Evolutionary conservation across 1,140 invertebrate species (phyloP).

Genomic region (Nomia melanderi): DNA sequence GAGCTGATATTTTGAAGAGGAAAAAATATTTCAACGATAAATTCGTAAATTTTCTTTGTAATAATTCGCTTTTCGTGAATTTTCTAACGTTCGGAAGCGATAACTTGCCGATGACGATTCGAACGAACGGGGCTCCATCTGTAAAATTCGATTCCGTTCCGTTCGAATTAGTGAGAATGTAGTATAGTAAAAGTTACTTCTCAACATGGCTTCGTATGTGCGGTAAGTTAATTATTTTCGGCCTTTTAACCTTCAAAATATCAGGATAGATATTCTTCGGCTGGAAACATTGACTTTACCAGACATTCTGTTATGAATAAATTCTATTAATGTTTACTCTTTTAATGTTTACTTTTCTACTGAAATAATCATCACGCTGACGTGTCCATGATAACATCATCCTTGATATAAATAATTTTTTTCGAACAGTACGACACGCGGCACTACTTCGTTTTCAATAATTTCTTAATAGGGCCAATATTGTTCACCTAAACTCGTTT

Average conservation of each 20-base stretch:
- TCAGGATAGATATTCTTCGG: constrained; percentile 17
- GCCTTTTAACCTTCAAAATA: constrained; percentile 53
- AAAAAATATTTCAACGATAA: background rate
- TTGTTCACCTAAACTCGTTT: background rate
- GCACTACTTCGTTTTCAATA: background rate
- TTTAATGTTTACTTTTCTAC: background rate
- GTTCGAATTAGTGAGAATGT: constrained; percentile 24
- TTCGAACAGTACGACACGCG: constrained; percentile 34
- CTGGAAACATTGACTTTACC: background rate
- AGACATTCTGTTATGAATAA: background rate
- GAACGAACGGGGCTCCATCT: constrained; percentile 38
- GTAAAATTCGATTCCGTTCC: constrained; percentile 47
- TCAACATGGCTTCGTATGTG: constrained; percentile 69
- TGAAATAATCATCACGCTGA: constrained; percentile 52
- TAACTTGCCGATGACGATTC: background rate
- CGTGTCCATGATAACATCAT: constrained; percentile 58
- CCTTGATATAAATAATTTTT: constrained; percentile 48
- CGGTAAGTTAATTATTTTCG: constrained; percentile 65
- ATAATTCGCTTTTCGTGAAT: background rate
- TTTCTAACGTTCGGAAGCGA: background rate
- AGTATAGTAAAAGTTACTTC: constrained; percentile 33
- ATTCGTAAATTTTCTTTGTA: background rate
- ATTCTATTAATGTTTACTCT: background rate
- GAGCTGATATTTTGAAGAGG: background rate
- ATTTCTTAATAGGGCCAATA: constrained; percentile 36